A percentile compares a stretch with the other conserved stretches of the same genome.
phyloP scores from a whole-genome alignment of 2,888 invertebrate species.

The Panopea generosa region DNA sequence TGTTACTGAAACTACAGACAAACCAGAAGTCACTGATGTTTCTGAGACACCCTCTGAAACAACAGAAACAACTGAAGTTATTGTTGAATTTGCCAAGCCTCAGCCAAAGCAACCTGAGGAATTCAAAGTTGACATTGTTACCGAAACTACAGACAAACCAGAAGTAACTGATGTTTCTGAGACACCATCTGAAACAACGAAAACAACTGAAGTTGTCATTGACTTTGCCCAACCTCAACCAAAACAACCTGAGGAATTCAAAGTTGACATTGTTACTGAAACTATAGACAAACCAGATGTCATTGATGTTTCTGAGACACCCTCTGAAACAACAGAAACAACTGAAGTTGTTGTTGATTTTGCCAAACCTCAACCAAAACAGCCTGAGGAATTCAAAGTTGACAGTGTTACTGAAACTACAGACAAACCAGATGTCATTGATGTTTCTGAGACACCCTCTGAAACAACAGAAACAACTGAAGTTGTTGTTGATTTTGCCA shows the following conservation, averaged over 20 bases:
- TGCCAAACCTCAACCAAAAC: constrained; percentile 35
- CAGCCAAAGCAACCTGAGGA: no score
- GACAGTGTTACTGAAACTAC: constrained; percentile 18
- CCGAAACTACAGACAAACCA: no score
- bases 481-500: constrained; percentile 37
- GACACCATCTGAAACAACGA: no score
- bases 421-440: constrained; percentile 38
- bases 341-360: constrained; percentile 39
- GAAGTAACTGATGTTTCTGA: no score
- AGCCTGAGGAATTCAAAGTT: constrained; percentile 38
- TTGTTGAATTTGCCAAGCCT: no score
- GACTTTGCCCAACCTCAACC: no score
- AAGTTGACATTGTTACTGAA: constrained; percentile 27
- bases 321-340: constrained; percentile 36
- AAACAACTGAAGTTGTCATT: no score
- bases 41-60: constrained; percentile 41
- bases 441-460: constrained; percentile 24
- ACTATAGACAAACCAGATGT: constrained; percentile 38
- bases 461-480: constrained; percentile 49
- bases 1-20: constrained; percentile 22
- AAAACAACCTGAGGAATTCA: constrained; percentile 39
- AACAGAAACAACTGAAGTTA: constrained; percentile 22
- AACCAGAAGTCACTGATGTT: constrained; percentile 30
- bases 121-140: no score
- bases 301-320: constrained; percentile 37